Base-by-base conservation (phyloP, 2,888 invertebrate genomes). In the Uloborus plumipes region DNA sequence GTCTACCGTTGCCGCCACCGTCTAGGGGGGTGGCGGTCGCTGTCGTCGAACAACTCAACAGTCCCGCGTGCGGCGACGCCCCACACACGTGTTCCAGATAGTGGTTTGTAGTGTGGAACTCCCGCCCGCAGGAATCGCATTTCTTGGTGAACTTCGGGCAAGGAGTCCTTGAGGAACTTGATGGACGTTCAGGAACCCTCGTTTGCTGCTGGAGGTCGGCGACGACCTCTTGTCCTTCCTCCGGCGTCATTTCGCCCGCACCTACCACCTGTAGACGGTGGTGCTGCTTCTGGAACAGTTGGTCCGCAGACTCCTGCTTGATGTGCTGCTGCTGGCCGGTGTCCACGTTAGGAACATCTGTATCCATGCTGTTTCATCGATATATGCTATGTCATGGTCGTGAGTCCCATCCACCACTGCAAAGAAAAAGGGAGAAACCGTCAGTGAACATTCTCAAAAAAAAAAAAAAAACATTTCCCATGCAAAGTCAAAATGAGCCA, bases 121-220 rank as follows among this genome's bases (percentile, higher is more conserved):
- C 83, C 78, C 66, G 77, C 83, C 83, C 78, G 76, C 83, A 83
- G 74, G 77, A 78, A 69, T 78, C 83, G 78, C 83, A 83, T 74
- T 83, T 82, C 66, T 75, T 81, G 70, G 58, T 82, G 82, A 82
- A 82, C 76, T 82, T 82, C 53, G 82, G 82, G 82, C 82, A 82
- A 65, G 82, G 82, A 82, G 82, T 76, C 72, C 76, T 66, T 59
- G 73, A 83, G 76, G 83, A 77, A 83, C 76, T 82, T 82, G 82
- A 67, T 83, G 83, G 83, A 77, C 77, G 77, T 83, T 76, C 82
- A 73, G 83, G 83, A 77, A 77, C 77, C 72, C 72, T 73, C 77
- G 58, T 76, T 61, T 75, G 82, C 53, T 75, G 81, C 66, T 72
- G 72, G 53, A 67, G 82, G 72, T 82, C 83, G 67, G 75, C 83